Evolutionary conservation across 1,140 invertebrate species (phyloP), one percentile per base, ranked within the genome.

Genomic region (Pentalonia nigronervosa): DNA sequence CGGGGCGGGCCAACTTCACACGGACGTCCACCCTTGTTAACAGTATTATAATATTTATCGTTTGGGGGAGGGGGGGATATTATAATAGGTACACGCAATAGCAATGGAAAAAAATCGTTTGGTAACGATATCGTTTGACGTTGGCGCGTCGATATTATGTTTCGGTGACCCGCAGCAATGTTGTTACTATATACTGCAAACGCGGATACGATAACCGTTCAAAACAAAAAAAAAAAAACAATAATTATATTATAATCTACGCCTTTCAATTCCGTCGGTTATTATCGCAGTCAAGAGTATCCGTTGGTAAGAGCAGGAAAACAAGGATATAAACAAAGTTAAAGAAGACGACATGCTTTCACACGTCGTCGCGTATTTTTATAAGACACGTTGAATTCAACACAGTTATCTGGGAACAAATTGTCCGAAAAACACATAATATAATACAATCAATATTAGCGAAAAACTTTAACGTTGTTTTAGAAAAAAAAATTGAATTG

Each of bases 271-370:
- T n/a, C 8, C 30, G 11, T n/a, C 60, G n/a, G 25, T 67, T 67
- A 67, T 67, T 30, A 11, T n/a, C 25, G 8, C 60, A 30, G 60
- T 76, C n/a, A 76, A 76, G 60, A 76, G 60, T 76, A 76, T 76
- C 60, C 60, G 60, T 76, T 76, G n/a, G 60, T 76, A 83, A 84
- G 47, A 86, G 36, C 7, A 86, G 84, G 84, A 48, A 87, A 50
- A 48, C 17, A 47, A 48, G 86, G 47, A 87, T 48, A 50, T 23
- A 84, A 76, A n/a, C 41, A 48, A 86, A 48, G 84, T 86, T 11
- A 48, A 87, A n/a, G 47, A 50, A n/a, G 1, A 8, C 41, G 21
- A 47, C 7, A 47, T 25, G 41, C 25, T 47, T 86, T 86, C 25
- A 48, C 86, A 87, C 47, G 84, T 48, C 25, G 6, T 47, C 17